Base-by-base conservation (phyloP, 1,140 invertebrate species). In the Riptortus pedestris region DNA sequence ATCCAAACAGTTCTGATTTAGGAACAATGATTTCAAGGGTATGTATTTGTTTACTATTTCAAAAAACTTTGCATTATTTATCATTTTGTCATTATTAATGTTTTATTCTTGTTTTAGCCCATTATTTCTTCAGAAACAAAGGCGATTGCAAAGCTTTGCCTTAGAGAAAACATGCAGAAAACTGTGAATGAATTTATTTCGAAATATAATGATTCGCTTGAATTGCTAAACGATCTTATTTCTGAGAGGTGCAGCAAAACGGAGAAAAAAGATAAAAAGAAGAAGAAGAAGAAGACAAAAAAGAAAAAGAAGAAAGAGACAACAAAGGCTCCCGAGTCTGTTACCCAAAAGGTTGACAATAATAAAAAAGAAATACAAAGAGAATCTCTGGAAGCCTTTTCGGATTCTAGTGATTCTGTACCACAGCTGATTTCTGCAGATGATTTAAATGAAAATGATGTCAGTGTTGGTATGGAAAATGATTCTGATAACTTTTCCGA, bases 261-360 rank as follows among this genome's bases (percentile, higher is more conserved):
- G n/a, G 26, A 18, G 26, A 59, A 29, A n/a, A n/a, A 29, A n/a
- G 28, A 59, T 4, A 29, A 59, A 2, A 59, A 29, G 18, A 59
- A 33, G 18, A 2, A 28, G 57, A 59, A 59, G 16, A 33, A 59
- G 48, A 51, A n/a, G 22, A 24, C 7, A 26, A n/a, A 18, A 63
- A 28, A 52, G 16, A 27, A 16, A n/a, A 63, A 63, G 16, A 63
- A 52, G 28, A 14, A n/a, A 33, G 57, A 29, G n/a, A 31, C 9
- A 33, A n/a, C n/a, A n/a, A n/a, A n/a, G n/a, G n/a, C n/a, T n/a
- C n/a, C n/a, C n/a, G 11, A 11, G 11, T 9, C 11, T 43, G 38
- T 11, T n/a, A 43, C 38, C 38, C 11, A 43, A 43, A 43, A 11
- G 11, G n/a, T 43, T 11, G 38, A 43, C 11, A 43, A 43, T 43